Base-by-base conservation (phyloP, 2,797 vertebrate genomes). In the Platalea minor region DNA sequence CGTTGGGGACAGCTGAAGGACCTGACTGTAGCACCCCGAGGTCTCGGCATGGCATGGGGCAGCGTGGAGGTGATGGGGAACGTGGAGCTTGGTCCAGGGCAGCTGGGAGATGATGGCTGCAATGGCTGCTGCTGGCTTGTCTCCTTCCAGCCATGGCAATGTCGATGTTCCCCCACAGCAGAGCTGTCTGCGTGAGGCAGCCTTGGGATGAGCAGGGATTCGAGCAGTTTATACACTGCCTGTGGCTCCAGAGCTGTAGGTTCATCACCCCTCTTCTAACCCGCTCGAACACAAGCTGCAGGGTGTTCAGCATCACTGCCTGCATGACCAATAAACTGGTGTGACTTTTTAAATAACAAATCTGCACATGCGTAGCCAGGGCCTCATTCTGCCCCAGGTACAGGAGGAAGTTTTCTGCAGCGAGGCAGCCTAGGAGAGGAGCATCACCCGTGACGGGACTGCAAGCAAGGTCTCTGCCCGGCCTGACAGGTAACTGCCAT, bases 31-130 rank as follows among this genome's bases (percentile, higher is more conserved):
- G 17, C 35, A 33, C 13, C 17, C 29, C 0, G 0, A 56, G 75
- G 15, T 85, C 41, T 50, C 0, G 0, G 35, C 5, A 1, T 6
- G 6, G 31, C 12, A 1, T 3, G 3, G 21, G 5, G 24, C 0
- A 0, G 60, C 15, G 1, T 2, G 7, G 53, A 64, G 39, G 14
- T 46, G 21, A 21, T 29, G 46, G 9, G 24, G 33, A 5, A 28
- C n/a, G 1, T 4, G 48, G 33, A 68, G 53, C 80, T 41, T 0
- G 0, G 11, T 46, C 59, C n/a, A n/a, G 41, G 35, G 14, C 33
- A 63, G 35, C 65, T 67, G 64, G 48, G 41, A 64, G 50, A 6
- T 9, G 65, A 5, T 25, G 29, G 28, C 59, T 57, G 18, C 56
- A 63, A 6, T 0, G 2, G 11, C 48, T 86, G 9, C 68, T 91